Percentiles rank a stretch among this genome's conserved stretches.
Conservation (phyloP, 1,140 invertebrate genomes). For the Hycleus phaleratus region DNA sequence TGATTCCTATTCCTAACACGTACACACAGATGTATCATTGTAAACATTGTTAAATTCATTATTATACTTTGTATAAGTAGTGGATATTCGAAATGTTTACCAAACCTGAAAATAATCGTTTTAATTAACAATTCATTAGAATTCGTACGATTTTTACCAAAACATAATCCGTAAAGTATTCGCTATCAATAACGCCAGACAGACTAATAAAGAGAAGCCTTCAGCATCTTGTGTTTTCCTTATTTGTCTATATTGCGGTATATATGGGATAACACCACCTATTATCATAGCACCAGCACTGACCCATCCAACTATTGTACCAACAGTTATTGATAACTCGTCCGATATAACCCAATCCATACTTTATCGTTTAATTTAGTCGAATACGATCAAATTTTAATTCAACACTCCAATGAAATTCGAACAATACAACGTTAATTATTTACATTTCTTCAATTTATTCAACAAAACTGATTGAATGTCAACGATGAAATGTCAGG, state of each 20-base stretch:
- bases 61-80: slow-evolving; percentile 93
- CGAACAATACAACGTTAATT: no score
- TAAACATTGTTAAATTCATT: slow-evolving; percentile 95
- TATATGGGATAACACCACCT: slow-evolving; percentile 77
- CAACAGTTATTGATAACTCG: slow-evolving; percentile 56
- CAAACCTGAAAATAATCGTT: slow-evolving; percentile 71
- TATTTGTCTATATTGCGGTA: slow-evolving; percentile 93
- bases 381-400: no score
- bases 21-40: slow-evolving; percentile 92
- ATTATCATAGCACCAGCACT: slow-evolving; percentile 82
- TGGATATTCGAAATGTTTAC: slow-evolving; percentile 90
- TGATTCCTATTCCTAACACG: slow-evolving; percentile 77
- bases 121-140: background rate
- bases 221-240: slow-evolving; percentile 81
- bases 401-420: no score
- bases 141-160: slow-evolving; percentile 66
- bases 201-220: slow-evolving; percentile 95
- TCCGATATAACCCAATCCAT: slow-evolving; percentile 68
- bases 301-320: slow-evolving; percentile 57
- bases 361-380: slow-evolving; percentile 6
- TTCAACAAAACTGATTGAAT: slow-evolving; percentile 3
- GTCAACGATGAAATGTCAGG: slow-evolving; percentile 11
- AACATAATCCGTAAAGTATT: slow-evolving; percentile 96
- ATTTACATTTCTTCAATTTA: no score
- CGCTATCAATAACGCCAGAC: slow-evolving; percentile 86